These are phyloP conservation scores for Brachionus plicatilis DNA, from an alignment of 1,140 invertebrate species.

Conservation along the genomic window DNA sequence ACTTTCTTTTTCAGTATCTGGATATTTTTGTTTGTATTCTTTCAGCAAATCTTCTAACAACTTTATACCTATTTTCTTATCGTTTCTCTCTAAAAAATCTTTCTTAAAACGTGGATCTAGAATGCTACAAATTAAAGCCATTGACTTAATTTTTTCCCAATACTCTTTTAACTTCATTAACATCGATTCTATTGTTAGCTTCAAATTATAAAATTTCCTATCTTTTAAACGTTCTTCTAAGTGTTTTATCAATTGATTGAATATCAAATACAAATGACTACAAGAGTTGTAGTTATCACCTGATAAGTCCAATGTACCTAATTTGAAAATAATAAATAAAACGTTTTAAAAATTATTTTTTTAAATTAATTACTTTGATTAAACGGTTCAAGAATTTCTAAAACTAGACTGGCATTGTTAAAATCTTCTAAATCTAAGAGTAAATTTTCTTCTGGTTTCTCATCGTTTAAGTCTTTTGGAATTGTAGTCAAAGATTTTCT, in stretches of 20 bases:
- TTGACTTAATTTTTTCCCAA: not conserved
- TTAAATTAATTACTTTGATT: not conserved
- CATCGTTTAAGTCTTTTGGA: not conserved
- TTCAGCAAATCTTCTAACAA: not conserved
- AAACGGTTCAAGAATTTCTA: not conserved
- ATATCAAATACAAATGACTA: not conserved
- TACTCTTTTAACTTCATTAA: not conserved
- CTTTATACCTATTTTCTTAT: not conserved
- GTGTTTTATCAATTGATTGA: slow-evolving; percentile 5
- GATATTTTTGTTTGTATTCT: slow-evolving; percentile 14
- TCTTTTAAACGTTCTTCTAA: not conserved
- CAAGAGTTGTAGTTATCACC: slow-evolving; percentile 1
- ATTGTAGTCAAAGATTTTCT: too few species aligned
- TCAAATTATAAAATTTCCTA: not conserved
- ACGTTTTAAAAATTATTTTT: not conserved
- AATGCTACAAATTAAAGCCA: not conserved
- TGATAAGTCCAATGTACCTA: not conserved
- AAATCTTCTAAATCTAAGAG: not conserved
- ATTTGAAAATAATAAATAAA: not conserved
- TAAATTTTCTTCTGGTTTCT: not conserved
- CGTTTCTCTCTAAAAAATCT: not conserved
- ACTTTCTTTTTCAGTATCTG: not conserved
- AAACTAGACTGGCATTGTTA: not conserved
- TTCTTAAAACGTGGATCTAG: slow-evolving; percentile 4
- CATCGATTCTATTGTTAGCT: slow-evolving; percentile 10